These are phyloP conservation scores for Enteromius trimaculatus DNA, from an alignment of 2,797 vertebrate species.

Conservation along the genomic window DNA sequence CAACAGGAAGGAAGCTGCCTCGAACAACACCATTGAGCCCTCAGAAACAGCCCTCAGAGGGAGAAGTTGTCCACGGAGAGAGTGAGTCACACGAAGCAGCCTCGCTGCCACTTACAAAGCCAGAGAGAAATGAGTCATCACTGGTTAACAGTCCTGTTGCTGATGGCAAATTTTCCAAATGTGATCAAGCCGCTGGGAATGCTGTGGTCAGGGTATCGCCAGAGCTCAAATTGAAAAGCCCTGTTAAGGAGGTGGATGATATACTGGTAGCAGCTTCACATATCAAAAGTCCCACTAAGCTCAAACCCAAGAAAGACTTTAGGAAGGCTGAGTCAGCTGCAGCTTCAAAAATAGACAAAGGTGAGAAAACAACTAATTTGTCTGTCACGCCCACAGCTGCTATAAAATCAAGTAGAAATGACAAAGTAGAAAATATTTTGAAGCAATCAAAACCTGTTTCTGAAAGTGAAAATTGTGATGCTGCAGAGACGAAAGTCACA, in stretches of 20 bases:
- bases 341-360: conserved; percentile 47
- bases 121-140: conserved; percentile 61
- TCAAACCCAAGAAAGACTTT: conserved; percentile 57
- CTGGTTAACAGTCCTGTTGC: conserved; percentile 60
- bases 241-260: conserved; percentile 62
- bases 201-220: conserved; percentile 42
- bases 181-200: conserved; percentile 54
- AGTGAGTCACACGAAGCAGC: conserved; percentile 55
- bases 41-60: conserved; percentile 64
- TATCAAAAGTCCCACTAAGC: conserved; percentile 64
- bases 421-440: background rate
- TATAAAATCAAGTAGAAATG: conserved; percentile 19
- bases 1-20: conserved; percentile 65
- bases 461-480: conserved; percentile 8
- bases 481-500: background rate
- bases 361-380: background rate
- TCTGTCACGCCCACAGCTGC: background rate
- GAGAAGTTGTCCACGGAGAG: conserved; percentile 62
- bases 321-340: conserved; percentile 31
- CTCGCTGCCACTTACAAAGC: conserved; percentile 60
- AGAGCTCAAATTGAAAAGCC: conserved; percentile 60
- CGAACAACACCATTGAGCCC: conserved; percentile 30
- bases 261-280: conserved; percentile 43
- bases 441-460: conserved; percentile 10
- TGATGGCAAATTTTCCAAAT: conserved; percentile 43